Base-by-base conservation (phyloP, 1,140 invertebrate genomes). In the Aleiodes sp. region DNA sequence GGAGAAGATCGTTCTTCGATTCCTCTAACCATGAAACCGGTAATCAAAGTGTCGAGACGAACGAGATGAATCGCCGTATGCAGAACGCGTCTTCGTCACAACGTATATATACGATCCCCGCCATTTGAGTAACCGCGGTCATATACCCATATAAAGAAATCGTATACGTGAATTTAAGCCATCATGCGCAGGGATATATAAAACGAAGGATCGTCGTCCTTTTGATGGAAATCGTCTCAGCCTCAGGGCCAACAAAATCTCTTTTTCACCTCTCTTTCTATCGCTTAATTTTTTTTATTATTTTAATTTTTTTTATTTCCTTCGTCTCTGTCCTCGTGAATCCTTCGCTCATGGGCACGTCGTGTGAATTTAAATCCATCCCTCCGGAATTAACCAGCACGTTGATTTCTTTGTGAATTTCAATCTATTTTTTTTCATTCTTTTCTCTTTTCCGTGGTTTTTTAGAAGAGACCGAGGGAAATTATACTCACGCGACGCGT, bases 21-120 rank as follows among this genome's bases (percentile, higher is more conserved):
- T 82, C 75, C 80, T 76, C 79, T 76, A 75, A 74, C 74, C 76
- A 78, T 79, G 78, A 83, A 83, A 82, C 82, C 80, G 76, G 82
- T 83, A 83, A 83, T 83, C 82, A 83, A 81, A 80, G 80, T 83
- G 82, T 84, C 81, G 75, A 77, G 79, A 78, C 77, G 76, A 76
- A 82, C 78, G 81, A 82, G 82, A 82, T 81, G 78, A 82, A 84
- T 84, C 80, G 79, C 76, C 73, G 78, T 76, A 73, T 79, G 63
- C 73, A 75, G 72, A 72, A 73, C 73, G 74, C 65, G 74, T 76
- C 78, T 59, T 76, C 77, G 77, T 79, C 78, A 79, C 77, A 72
- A 68, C 56, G 56, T 35, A 31, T 37, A 35, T 60, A 35, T 37
- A 35, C 39, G 26, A 14, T 41, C n/a, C n/a, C n/a, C n/a, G 21